Conservation (phyloP, 1,140 invertebrate genomes). For the Oscheius sp. region DNA sequence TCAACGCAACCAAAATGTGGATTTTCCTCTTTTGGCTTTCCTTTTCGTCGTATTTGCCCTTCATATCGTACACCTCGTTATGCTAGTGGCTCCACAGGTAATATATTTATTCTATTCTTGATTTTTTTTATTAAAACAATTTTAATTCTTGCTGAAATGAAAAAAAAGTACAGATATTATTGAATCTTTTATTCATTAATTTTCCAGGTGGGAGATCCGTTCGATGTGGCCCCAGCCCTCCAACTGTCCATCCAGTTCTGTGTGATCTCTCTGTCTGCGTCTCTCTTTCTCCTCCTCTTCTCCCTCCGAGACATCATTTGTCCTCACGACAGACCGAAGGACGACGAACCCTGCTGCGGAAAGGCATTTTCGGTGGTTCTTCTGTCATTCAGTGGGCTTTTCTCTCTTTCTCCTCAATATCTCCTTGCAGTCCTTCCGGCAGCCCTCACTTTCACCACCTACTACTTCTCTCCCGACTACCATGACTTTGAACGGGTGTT, state of each 20-base stretch:
- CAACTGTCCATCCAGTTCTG: slow-evolving; percentile 33
- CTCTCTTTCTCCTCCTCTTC: slow-evolving; percentile 13
- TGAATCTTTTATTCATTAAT: no score
- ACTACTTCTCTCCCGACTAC: slow-evolving; percentile 17
- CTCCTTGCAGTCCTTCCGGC: slow-evolving; percentile 24
- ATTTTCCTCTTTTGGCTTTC: slow-evolving; percentile 24
- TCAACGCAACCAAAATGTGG: not conserved
- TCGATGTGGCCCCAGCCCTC: slow-evolving; percentile 13
- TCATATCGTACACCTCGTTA: slow-evolving; percentile 16
- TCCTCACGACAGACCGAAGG: slow-evolving; percentile 2
- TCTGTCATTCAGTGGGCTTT: slow-evolving; percentile 19
- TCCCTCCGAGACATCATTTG: slow-evolving; percentile 16
- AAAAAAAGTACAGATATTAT: not conserved
- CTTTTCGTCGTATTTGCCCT: slow-evolving; percentile 34
- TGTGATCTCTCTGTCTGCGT: slow-evolving; percentile 24
- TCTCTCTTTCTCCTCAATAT: not conserved
- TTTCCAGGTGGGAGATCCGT: slow-evolving; percentile 32
- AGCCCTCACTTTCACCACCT: slow-evolving; percentile 23
- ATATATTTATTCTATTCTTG: not conserved
- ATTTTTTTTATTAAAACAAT: not conserved
- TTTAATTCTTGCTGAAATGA: no score
- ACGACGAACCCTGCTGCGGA: slow-evolving; percentile 18
- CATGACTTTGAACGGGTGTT: slow-evolving; percentile 14
- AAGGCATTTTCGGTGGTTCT: slow-evolving; percentile 5
- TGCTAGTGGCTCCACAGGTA: slow-evolving; percentile 30